These are phyloP conservation scores for Xenopus tropicalis DNA, from an alignment of 2,113 vertebrate genomes.

Conservation along the genomic window UCB_Xtro_10.0 CM004451.2:22492501-22493000, in stretches of 20 bases:
- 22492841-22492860: no score
- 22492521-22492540: constrained; percentile 2
- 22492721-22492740: background rate
- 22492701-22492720: background rate
- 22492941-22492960: no score
- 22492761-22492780: background rate
- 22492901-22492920: no score
- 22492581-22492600: background rate
- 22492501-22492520: constrained; percentile 31
- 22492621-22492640: constrained; percentile 17
- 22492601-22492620: background rate
- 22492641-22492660: constrained; percentile 21
- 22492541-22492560: background rate
- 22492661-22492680: constrained; percentile 17
- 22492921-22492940: no score
- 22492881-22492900: no score
- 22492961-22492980: no score
- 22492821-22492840: no score
- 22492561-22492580: background rate
- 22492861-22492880: no score
- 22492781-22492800: no score
- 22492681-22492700: background rate
- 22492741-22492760: background rate
- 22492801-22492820: no score
- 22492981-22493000: no score